These are phyloP conservation scores for Myanophis thanlyinensis DNA, from an alignment of 2,113 vertebrate genomes.

Conservation along the genomic window DNA sequence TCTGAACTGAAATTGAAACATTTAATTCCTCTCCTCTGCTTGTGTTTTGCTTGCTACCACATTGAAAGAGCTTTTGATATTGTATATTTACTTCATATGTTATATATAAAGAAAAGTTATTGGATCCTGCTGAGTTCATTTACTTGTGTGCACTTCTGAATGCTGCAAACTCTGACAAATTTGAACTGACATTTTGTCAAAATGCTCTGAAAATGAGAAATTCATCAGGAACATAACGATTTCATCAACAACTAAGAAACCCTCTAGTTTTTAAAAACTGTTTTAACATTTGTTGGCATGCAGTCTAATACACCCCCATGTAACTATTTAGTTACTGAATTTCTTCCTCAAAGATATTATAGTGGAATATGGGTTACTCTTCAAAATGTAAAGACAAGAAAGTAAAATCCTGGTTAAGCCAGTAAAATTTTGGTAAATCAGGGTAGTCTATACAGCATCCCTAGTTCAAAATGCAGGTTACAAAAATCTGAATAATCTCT, in stretches of 20 bases:
- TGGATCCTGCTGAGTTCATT: no score
- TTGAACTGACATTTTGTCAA: background rate
- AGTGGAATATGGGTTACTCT: background rate
- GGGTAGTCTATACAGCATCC: background rate
- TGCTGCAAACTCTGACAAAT: no score
- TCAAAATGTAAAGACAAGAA: background rate
- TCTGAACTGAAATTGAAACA: no score
- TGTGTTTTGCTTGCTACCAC: no score
- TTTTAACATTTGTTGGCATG: background rate
- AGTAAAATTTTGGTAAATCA: background rate
- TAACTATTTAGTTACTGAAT: background rate
- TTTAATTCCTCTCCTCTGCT: no score
- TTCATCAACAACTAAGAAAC: background rate
- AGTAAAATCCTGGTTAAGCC: background rate
- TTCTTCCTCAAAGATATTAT: background rate
- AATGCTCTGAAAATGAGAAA: background rate
- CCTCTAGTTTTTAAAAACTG: background rate
- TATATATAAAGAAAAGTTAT: no score
- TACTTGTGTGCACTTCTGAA: no score
- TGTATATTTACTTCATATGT: no score
- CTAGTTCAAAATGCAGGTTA: background rate
- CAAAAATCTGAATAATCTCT: background rate
- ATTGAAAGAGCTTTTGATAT: no score
- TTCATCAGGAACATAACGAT: background rate
- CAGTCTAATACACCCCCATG: background rate